These are phyloP conservation scores for Drosophila sp. DNA, from an alignment of 1,140 invertebrate species.

Conservation along the genomic window DNA sequence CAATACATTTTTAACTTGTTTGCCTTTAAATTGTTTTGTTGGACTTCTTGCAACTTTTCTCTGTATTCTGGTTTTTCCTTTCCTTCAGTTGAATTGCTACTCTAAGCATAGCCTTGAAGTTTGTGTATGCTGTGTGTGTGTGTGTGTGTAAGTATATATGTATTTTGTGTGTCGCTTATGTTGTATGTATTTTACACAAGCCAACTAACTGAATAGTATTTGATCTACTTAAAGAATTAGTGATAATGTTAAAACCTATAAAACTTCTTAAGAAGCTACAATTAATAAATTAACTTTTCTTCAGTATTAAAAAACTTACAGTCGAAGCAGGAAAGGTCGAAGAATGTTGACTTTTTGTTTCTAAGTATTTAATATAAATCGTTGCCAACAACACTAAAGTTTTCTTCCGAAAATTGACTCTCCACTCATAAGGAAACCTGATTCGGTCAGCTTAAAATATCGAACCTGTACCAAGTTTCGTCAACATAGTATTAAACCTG, in stretches of 20 bases:
- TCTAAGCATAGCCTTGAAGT: constrained; percentile 39
- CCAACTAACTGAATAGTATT: constrained; percentile 44
- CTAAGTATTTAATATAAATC: too few relatives aligned
- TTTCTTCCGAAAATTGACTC: too few relatives aligned
- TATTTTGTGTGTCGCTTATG: constrained; percentile 54
- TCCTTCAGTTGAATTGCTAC: constrained; percentile 16
- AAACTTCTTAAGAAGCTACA: too few relatives aligned
- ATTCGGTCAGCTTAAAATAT: too few relatives aligned
- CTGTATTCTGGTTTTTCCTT: constrained; percentile 25
- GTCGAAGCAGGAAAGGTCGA: too few relatives aligned
- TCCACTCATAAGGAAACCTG: too few relatives aligned
- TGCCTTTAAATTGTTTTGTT: constrained; percentile 71
- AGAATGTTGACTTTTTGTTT: too few relatives aligned
- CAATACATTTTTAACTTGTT: constrained; percentile 17
- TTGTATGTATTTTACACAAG: constrained; percentile 65
- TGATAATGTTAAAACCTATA: background rate
- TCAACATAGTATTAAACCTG: too few relatives aligned
- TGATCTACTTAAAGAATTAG: constrained; percentile 1
- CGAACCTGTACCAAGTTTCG: too few relatives aligned
- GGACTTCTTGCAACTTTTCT: constrained; percentile 33
- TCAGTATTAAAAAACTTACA: too few relatives aligned
- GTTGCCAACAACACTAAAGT: too few relatives aligned
- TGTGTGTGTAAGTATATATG: constrained; percentile 13
- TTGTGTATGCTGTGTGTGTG: constrained; percentile 23
- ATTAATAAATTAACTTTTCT: too few relatives aligned